Base-by-base conservation (phyloP, 2,113 vertebrate genomes). In the Pomatorhinus ruficollis region DNA sequence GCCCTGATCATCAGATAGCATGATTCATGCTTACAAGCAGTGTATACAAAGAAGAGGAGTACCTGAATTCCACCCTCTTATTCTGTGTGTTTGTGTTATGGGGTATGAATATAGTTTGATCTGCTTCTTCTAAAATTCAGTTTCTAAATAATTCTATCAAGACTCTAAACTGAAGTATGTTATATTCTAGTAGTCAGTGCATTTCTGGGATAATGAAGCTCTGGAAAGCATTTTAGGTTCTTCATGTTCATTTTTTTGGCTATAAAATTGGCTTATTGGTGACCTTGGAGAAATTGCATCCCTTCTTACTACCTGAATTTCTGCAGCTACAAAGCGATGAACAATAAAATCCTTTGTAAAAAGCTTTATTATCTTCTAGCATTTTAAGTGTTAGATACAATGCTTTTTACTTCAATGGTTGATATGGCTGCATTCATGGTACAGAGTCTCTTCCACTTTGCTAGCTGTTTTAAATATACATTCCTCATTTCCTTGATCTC, bases 401-500 rank as follows among this genome's bases (percentile, higher is more conserved):
- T 12, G 9, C 12, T 61, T 95, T 83, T 78, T 87, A 35, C 11
- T 76, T 80, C 1, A 3, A 1, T 71, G n/a, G 15, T 13, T 79
- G 22, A 50, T 87, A 65, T 2, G 28, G 12, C 18, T 91, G 12
- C 21, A 21, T 78, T 95, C 25, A 12, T 45, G 44, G 31, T 81
- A 40, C 23, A 47, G 27, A 81, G 71, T 83, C 35, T 83, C 25
- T 90, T 94, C 45, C 4, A 2, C 72, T 93, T 77, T 53, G 28
- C 89, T 93, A 56, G 42, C 30, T 83, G 42, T 92, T 94, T 88
- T 90, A 92, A 90, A 78, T 79, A 50, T n/a, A 35, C 57, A 57
- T 93, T 91, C 71, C 93, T 96, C 31, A 47, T 91, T 97, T 94
- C 90, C 94, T 97, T 93, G 56, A 92, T 96, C 76, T 89, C 5